phyloP scores from a whole-genome alignment of 2,113 vertebrate species.

The Holacanthus passer region DNA sequence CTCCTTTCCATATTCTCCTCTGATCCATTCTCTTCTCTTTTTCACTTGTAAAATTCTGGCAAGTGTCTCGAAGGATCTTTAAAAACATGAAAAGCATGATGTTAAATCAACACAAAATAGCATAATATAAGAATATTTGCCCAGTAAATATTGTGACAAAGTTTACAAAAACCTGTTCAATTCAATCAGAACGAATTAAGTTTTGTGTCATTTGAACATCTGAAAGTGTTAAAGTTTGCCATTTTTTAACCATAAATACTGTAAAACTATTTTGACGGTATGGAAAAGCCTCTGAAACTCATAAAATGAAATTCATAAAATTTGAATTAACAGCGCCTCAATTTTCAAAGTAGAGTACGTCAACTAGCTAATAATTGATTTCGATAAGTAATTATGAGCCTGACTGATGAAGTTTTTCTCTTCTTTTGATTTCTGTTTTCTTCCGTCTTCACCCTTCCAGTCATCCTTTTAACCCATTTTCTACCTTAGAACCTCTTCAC shows the following conservation, averaged over 20 bases:
- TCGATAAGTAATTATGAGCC: no score
- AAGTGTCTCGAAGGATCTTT: neutral
- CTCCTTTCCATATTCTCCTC: neutral
- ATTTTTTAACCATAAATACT: neutral
- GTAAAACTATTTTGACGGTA: no score
- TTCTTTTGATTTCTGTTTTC: neutral
- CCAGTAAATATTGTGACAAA: no score
- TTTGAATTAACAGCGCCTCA: neutral
- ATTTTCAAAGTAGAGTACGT: neutral
- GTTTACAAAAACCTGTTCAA: neutral
- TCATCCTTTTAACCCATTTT: neutral
- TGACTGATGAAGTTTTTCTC: no score
- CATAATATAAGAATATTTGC: neutral
- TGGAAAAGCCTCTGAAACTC: no score
- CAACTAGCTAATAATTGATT: neutral
- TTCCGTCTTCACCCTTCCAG: neutral
- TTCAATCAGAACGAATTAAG: neutral
- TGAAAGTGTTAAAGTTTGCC: neutral
- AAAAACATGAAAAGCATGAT: neutral
- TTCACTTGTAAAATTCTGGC: neutral
- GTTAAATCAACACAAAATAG: neutral
- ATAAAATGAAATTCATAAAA: no score
- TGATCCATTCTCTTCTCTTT: no score
- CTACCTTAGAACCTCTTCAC: neutral
- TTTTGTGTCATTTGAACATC: neutral